Evolutionary conservation across 2,888 invertebrate species (phyloP).

Genomic region (Zaprionus bogoriensis): DNA sequence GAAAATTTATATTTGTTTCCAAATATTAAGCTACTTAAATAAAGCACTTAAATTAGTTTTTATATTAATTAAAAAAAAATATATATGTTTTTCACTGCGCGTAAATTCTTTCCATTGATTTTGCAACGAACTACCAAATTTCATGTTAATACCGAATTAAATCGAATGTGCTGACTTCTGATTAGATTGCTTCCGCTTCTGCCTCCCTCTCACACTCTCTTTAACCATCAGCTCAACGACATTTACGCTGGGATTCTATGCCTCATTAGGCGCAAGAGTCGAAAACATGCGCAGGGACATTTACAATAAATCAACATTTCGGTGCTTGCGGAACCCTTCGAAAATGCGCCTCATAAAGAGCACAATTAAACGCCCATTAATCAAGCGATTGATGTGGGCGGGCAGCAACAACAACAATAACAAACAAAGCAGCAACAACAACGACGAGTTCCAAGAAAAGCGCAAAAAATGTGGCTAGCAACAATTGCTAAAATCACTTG

Average conservation of each 20-base stretch:
- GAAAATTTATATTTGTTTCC: no score
- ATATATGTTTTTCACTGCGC: no score
- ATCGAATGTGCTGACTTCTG: neutral
- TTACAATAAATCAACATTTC: constrained; percentile 45
- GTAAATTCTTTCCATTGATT: no score
- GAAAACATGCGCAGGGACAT: constrained; percentile 12
- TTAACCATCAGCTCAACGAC: neutral
- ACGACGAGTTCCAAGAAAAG: constrained; percentile 7
- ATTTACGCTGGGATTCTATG: constrained; percentile 5
- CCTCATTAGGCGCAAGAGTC: constrained; percentile 34
- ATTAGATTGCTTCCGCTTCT: neutral
- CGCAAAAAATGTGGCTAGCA: constrained; percentile 57
- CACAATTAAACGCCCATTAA: constrained; percentile 75
- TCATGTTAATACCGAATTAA: neutral
- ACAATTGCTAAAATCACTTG: constrained; percentile 70
- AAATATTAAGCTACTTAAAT: no score
- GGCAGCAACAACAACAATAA: neutral
- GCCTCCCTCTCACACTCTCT: neutral
- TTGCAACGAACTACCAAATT: neutral
- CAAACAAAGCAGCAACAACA: neutral
- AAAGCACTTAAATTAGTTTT: no score
- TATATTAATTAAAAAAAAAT: no score
- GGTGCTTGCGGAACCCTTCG: neutral
- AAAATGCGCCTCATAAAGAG: constrained; percentile 32
- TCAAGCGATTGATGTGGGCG: constrained; percentile 62